phyloP scores from a whole-genome alignment of 2,797 vertebrate genomes.

The Myripristis murdjan region DNA sequence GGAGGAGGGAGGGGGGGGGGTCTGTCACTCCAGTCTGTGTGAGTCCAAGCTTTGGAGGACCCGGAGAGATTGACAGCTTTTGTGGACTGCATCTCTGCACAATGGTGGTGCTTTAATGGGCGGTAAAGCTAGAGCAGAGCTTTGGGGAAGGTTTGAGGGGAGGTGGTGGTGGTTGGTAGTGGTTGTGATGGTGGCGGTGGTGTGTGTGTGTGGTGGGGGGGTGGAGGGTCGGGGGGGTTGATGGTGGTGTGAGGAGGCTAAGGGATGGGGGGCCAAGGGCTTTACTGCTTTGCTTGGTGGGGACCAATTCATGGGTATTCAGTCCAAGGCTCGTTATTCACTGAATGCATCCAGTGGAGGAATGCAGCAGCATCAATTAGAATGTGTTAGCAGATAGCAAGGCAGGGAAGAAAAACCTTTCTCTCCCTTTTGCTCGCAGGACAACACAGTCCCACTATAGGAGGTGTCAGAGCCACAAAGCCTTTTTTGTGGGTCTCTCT shows the following conservation, averaged over 20 bases:
- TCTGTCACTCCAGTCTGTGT: conserved; percentile 90
- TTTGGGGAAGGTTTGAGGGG: conserved; percentile 82
- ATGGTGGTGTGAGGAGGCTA: conserved; percentile 76
- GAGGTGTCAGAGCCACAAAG: conserved; percentile 98
- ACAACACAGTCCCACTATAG: conserved; percentile 94
- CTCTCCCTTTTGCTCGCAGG: conserved; percentile 90
- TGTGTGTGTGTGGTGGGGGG: too few species aligned
- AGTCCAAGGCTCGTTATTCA: conserved; percentile 97
- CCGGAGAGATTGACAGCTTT: conserved; percentile 99
- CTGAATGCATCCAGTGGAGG: conserved; percentile 96
- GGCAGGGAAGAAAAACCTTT: conserved; percentile 95
- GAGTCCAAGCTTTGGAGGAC: conserved; percentile 96
- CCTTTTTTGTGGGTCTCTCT: conserved; percentile 94
- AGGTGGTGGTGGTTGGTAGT: conserved; percentile 83
- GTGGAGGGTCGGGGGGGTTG: too few species aligned
- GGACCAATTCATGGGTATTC: conserved; percentile 97
- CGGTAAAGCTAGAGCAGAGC: conserved; percentile 88
- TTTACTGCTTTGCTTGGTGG: conserved; percentile 98
- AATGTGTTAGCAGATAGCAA: conserved; percentile 98
- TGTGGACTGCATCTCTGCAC: conserved; percentile 94
- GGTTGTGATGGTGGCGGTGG: conserved; percentile 78
- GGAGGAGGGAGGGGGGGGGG: conserved; percentile 47
- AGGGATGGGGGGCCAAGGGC: conserved; percentile 87
- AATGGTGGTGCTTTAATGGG: conserved; percentile 98
- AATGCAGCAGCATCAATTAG: conserved; percentile 99